Evolutionary conservation across 2,113 vertebrate genomes (phyloP).

Genomic region (Neomonachus schauinslandi): DNA sequence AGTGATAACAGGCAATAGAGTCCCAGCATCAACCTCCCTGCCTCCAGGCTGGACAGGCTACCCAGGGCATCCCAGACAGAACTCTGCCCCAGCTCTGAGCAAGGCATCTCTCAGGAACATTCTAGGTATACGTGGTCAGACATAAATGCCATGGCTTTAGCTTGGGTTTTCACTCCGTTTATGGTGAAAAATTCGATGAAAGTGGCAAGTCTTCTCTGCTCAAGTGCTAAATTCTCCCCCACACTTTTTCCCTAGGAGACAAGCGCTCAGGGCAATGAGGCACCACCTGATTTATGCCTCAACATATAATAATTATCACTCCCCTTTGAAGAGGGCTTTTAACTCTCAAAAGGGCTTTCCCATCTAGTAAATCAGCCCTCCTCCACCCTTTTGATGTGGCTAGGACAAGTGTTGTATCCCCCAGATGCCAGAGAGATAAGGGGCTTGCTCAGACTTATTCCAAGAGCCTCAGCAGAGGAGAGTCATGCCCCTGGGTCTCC

Average conservation of each 20-base stretch:
- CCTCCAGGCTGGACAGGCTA: not conserved
- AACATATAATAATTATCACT: not conserved
- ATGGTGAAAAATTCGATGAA: not conserved
- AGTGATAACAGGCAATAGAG: not conserved
- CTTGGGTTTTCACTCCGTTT: not conserved
- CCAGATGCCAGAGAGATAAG: not conserved
- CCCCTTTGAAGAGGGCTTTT: not conserved
- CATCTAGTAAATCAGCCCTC: not conserved
- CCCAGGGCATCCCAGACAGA: not conserved
- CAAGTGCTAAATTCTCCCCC: not conserved
- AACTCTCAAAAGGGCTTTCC: not conserved
- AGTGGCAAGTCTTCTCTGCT: not conserved
- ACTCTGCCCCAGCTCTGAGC: not conserved
- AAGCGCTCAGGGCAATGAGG: not conserved
- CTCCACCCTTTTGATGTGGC: slow-evolving; percentile 17
- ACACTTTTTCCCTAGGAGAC: not conserved
- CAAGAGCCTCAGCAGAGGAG: not conserved
- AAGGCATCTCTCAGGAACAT: not conserved
- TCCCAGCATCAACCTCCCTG: not conserved
- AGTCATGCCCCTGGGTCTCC: not conserved
- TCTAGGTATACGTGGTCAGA: not conserved
- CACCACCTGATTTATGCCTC: not conserved
- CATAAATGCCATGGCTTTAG: not conserved
- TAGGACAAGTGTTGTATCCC: not conserved
- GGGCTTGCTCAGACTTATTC: not conserved